Evolutionary conservation across 1,140 invertebrate species (phyloP), one percentile per base, ranked within the genome.

Genomic region (Choristoneura fumiferana): DNA sequence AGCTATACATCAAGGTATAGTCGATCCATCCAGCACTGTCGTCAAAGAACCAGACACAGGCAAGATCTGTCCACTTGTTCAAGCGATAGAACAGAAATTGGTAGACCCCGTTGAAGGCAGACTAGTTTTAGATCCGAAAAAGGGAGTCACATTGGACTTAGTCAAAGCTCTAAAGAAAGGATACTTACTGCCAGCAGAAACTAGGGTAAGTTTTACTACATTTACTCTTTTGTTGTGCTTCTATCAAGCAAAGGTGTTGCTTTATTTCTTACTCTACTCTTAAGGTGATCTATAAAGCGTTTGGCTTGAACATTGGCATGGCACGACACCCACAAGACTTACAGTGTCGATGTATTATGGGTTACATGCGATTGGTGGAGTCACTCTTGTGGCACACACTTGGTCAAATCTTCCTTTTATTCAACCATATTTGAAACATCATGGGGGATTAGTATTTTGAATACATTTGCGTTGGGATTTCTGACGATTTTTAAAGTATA

Each of bases 131-230:
- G 92, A 95, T 76, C 91, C 91, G 58, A 91, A 92, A 71, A 91
- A 91, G 71, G 89, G 89, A 59, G 89, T 90, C 71, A 91, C 91
- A 77, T 91, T 97, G 69, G 95, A 96, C 91, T 93, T 98, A 78
- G 90, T 95, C 60, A 96, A 97, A 91, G 97, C 97, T 71, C 91
- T 94, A 78, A 94, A 97, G 78, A 94, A 94, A 85, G 96, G 96
- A 75, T 94, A 95, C 88, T 93, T 97, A 67, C 92, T 97, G 89
- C 93, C 96, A 81, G 96, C 96, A 81, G 95, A 96, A 93, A 95
- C 95, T 80, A 93, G 96, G 95, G 96, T 98, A 93, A 97, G 96
- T 95, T 71, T 67, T 18, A 60, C 61, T 54, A n/a, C 55, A 52
- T 73, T 57, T 69, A 56, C 55, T 67, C 60, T 17, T 54, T 61